phyloP scores from a whole-genome alignment of 1,140 invertebrate genomes.

The Zeugodacus cucurbitae region DNA sequence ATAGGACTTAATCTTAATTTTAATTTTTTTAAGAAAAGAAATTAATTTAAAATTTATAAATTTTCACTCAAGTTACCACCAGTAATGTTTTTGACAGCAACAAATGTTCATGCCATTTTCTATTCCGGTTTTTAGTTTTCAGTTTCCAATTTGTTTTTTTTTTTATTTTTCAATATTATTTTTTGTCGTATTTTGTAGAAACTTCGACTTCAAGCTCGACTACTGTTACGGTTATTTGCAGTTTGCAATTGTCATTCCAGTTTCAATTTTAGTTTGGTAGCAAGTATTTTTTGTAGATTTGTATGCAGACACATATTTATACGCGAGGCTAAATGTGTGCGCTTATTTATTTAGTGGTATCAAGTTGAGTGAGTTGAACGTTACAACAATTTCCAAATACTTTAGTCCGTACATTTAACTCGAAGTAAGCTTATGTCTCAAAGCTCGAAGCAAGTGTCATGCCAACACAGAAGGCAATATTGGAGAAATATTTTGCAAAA shows the following conservation, averaged over 20 bases:
- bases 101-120: background rate
- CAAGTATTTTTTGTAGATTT: constrained; percentile 2
- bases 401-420: constrained; percentile 18
- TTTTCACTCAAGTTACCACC: background rate
- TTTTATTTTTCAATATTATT: background rate
- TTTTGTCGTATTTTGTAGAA: background rate
- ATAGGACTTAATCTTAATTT: no score
- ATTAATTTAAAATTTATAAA: no score
- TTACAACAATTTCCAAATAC: background rate
- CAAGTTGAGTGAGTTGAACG: background rate
- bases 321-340: background rate
- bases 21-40: no score
- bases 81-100: background rate
- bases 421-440: constrained; percentile 26
- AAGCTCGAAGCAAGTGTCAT: background rate
- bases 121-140: background rate
- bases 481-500: background rate
- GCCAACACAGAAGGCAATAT: no score
- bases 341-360: background rate
- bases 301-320: background rate
- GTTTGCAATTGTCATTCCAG: constrained; percentile 11
- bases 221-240: background rate
- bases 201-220: background rate
- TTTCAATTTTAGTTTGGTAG: background rate
- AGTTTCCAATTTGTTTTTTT: background rate